Conservation (phyloP, 2,888 invertebrate genomes). For the Atrina japonica region DNA sequence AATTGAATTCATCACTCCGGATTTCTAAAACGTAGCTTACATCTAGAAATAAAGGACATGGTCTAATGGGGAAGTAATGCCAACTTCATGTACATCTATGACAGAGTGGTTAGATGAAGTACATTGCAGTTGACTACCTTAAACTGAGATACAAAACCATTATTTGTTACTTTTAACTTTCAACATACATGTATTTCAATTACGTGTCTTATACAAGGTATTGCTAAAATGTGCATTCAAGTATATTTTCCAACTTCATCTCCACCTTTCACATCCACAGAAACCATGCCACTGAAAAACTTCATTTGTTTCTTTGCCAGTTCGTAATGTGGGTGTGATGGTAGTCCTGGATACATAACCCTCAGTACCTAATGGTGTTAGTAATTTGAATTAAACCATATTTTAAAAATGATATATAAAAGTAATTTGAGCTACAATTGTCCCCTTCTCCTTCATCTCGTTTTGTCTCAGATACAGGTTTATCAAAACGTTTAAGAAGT, state of each 20-base stretch:
- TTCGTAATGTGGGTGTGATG: slow-evolving; percentile 73
- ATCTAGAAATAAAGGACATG: no score
- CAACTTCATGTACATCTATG: no score
- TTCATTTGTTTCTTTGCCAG: slow-evolving; percentile 86
- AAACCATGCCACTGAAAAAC: slow-evolving; percentile 95
- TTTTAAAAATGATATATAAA: no score
- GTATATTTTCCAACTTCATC: slow-evolving; percentile 86
- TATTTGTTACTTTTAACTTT: not conserved
- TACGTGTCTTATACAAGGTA: no score
- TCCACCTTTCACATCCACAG: slow-evolving; percentile 92
- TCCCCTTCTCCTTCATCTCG: slow-evolving; percentile 9
- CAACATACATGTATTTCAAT: no score
- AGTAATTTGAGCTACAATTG: no score
- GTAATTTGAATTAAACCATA: not conserved
- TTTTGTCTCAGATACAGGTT: slow-evolving; percentile 23
- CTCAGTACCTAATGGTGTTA: slow-evolving; percentile 83
- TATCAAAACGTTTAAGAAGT: not conserved
- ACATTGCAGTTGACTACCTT: no score
- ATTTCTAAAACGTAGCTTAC: no score
- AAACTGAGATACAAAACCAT: no score
- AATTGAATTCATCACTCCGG: no score
- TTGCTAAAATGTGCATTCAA: not conserved
- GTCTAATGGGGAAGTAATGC: no score
- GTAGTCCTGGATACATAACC: slow-evolving; percentile 89
- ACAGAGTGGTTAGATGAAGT: no score